Base-by-base conservation (phyloP, 2,113 vertebrate genomes). In the Dicaeum eximium region DNA sequence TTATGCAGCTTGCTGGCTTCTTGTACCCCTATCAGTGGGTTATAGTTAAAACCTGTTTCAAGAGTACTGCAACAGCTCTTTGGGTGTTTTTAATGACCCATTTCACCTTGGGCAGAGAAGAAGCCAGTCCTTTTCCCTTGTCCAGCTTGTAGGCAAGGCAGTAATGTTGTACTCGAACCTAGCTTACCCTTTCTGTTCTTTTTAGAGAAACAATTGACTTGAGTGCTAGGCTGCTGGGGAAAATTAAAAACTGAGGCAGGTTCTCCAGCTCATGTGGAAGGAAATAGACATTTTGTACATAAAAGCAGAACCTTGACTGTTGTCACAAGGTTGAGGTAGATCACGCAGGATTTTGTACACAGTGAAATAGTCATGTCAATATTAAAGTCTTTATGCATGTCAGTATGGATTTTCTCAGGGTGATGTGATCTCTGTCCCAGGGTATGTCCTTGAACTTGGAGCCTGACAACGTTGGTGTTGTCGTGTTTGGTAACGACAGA, bases 371-470 rank as follows among this genome's bases (percentile, higher is more conserved):
- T 33, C 7, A 5, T 13, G 4, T 18, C 0, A 2, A 0, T 58
- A 14, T n/a, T 73, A 11, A 74, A 50, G 25, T 4, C 37, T 25
- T n/a, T 15, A 1, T 28, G 30, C 8, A 1, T 13, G 10, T 62
- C 0, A 2, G 11, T 21, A 3, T 19, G 6, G 3, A 3, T 73
- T 67, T 66, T 64, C 15, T 75, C 8, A 78, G 11, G 24, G 5
- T 47, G 18, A 11, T 56, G n/a, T 78, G 38, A 3, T 77, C 30
- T 95, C 62, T 90, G 10, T 47, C 31, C 7, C 73, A 99, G 99
- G 99, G 99, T 24, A 99, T 99, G 99, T 99, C 99, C 97, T 98
- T 99, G 98, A 99, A 99, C 97, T 99, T 99, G 99, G 99, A 99
- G 98, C 99, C 99, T 1, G 99, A 99, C 98, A 99, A 99, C 1